These are phyloP conservation scores for Stictonetta naevosa DNA, from an alignment of 2,113 vertebrate genomes.

Conservation along the genomic window DNA sequence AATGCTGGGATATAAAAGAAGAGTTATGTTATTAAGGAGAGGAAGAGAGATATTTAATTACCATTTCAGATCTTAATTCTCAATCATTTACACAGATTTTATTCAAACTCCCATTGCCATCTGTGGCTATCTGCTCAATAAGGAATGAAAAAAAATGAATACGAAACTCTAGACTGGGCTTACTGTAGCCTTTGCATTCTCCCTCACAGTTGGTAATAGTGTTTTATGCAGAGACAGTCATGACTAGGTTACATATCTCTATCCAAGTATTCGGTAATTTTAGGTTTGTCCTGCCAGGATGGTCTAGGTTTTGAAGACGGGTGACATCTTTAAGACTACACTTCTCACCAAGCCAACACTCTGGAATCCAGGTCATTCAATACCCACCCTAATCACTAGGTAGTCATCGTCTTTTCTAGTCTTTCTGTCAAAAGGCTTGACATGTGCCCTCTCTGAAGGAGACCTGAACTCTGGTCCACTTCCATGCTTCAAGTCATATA, in stretches of 20 bases:
- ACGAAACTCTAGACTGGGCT: neutral
- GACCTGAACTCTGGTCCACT: neutral
- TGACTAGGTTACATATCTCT: neutral
- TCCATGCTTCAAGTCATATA: neutral
- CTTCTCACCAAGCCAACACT: neutral
- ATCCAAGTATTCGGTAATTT: neutral
- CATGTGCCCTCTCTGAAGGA: neutral
- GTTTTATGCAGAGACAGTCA: neutral
- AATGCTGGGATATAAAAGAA: neutral
- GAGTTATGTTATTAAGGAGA: neutral
- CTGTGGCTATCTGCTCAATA: neutral
- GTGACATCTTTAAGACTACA: neutral
- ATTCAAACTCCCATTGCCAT: neutral
- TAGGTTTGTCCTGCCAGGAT: neutral
- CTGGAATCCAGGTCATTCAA: neutral
- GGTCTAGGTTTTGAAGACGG: neutral
- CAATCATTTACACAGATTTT: neutral
- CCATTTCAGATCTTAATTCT: neutral
- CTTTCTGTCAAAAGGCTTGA: neutral
- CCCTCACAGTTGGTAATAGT: neutral
- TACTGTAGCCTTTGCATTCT: neutral
- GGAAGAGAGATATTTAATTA: neutral
- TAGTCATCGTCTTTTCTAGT: neutral
- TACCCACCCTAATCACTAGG: neutral
- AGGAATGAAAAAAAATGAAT: neutral